These are phyloP conservation scores for Acrossocheilus wenchowensis DNA, from an alignment of 2,797 vertebrate genomes.

Conservation along the genomic window DNA sequence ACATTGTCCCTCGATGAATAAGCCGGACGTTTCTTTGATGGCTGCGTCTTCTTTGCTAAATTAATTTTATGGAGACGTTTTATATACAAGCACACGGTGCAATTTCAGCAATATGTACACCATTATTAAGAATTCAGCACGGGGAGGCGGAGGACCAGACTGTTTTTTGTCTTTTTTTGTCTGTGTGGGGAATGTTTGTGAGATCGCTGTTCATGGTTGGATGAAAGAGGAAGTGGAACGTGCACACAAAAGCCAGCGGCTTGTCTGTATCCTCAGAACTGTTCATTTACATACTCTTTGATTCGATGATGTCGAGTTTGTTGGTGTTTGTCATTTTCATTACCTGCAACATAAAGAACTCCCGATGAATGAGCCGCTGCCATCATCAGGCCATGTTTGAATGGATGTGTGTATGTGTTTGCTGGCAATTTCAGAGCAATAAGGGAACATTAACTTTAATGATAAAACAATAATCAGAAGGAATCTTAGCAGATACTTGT, in stretches of 20 bases:
- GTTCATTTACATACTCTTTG: slow-evolving; percentile 66
- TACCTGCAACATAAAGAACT: slow-evolving; percentile 45
- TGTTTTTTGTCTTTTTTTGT: slow-evolving; percentile 35
- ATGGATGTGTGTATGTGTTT: slow-evolving; percentile 14
- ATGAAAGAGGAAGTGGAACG: slow-evolving; percentile 63
- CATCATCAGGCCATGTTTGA: slow-evolving; percentile 13
- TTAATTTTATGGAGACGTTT: slow-evolving; percentile 28
- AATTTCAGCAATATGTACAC: slow-evolving; percentile 26
- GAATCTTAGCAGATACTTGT: slow-evolving; percentile 49
- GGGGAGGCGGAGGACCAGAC: not conserved
- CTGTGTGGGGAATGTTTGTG: slow-evolving; percentile 52
- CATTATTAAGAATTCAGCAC: slow-evolving; percentile 30
- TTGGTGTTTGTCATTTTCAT: slow-evolving; percentile 42
- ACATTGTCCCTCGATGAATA: slow-evolving; percentile 36
- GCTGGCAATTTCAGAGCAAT: slow-evolving; percentile 37
- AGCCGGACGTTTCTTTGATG: slow-evolving; percentile 25
- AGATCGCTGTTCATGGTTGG: slow-evolving; percentile 60
- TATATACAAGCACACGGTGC: not conserved
- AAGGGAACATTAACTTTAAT: slow-evolving; percentile 65
- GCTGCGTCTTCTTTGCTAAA: slow-evolving; percentile 24
- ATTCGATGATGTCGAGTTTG: slow-evolving; percentile 70
- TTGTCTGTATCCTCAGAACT: slow-evolving; percentile 66
- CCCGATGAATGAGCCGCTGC: not conserved
- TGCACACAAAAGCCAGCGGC: slow-evolving; percentile 64
- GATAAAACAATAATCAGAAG: slow-evolving; percentile 61